Percentiles rank a stretch among this genome's conserved stretches.
Evolutionary conservation across 2,113 vertebrate genomes (phyloP).

Genomic region (Propithecus coquereli): DNA sequence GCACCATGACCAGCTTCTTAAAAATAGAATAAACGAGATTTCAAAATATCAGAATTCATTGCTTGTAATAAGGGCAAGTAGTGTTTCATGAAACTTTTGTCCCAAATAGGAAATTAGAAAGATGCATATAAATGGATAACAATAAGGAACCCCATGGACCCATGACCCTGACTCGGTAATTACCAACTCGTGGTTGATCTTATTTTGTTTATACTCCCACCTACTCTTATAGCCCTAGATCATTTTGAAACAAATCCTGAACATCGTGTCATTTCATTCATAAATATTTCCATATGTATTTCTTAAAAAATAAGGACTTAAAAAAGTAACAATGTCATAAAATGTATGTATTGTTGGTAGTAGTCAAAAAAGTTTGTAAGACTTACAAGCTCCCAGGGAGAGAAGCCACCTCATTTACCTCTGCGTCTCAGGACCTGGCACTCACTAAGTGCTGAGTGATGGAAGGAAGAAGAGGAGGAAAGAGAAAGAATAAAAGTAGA

Average conservation of each 20-base stretch:
- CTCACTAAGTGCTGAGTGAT: background rate
- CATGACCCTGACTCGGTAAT: background rate
- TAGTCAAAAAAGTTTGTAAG: background rate
- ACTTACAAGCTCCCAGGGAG: background rate
- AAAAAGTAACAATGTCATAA: background rate
- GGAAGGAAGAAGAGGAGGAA: background rate
- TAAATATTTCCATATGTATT: background rate
- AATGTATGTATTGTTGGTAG: background rate
- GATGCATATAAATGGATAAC: background rate
- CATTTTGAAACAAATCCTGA: slow-evolving; percentile 28
- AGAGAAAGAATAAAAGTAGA: background rate
- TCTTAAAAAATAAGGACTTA: background rate
- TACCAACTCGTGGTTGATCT: background rate
- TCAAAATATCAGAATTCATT: background rate
- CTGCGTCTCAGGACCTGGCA: background rate
- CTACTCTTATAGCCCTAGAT: background rate
- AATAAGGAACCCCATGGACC: background rate
- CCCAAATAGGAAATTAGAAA: background rate
- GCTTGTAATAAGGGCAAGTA: background rate
- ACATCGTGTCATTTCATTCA: background rate
- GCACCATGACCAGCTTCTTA: background rate
- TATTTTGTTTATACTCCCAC: background rate
- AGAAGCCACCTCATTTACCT: background rate
- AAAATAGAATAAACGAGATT: background rate
- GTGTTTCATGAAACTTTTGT: background rate